These are phyloP conservation scores for Acanthochromis polyacanthus DNA, from an alignment of 2,113 vertebrate genomes.

Conservation along the genomic window DNA sequence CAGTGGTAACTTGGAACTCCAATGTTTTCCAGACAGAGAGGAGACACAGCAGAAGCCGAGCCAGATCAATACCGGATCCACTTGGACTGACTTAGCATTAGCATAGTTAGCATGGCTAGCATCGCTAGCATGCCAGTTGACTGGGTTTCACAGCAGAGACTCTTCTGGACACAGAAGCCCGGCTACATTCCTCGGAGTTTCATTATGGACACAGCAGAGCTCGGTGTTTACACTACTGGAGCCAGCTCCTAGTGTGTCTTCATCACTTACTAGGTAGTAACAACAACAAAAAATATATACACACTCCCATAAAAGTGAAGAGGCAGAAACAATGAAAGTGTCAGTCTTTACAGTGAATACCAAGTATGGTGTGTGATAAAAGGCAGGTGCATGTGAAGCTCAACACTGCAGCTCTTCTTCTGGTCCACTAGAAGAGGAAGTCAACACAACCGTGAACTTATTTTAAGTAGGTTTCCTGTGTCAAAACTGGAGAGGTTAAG, in stretches of 20 bases:
- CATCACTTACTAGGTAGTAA: constrained; percentile 3
- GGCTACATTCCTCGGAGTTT: constrained; percentile 56
- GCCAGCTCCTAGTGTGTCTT: constrained; percentile 24
- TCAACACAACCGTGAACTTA: neutral
- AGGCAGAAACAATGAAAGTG: neutral
- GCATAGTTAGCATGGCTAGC: constrained; percentile 36
- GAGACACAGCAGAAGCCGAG: constrained; percentile 58
- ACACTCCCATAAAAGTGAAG: constrained; percentile 14
- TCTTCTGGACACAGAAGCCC: constrained; percentile 47
- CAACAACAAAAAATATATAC: neutral
- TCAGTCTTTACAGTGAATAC: neutral
- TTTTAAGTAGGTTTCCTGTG: constrained; percentile 10
- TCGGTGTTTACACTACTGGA: constrained; percentile 61
- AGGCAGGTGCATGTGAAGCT: constrained; percentile 7
- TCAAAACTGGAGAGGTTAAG: neutral
- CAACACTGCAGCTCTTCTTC: neutral
- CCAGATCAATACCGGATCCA: constrained; percentile 45
- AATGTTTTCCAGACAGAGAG: constrained; percentile 64
- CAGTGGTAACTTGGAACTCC: constrained; percentile 4
- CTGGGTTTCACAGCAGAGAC: constrained; percentile 60
- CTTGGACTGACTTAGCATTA: constrained; percentile 57
- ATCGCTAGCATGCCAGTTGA: constrained; percentile 63
- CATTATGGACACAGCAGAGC: constrained; percentile 55
- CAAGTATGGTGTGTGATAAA: constrained; percentile 6
- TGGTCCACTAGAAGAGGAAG: constrained; percentile 18